Evolutionary conservation across 2,113 vertebrate species (phyloP), one percentile per base, ranked within the genome.

Genomic region (Spilogale gracilis): DNA sequence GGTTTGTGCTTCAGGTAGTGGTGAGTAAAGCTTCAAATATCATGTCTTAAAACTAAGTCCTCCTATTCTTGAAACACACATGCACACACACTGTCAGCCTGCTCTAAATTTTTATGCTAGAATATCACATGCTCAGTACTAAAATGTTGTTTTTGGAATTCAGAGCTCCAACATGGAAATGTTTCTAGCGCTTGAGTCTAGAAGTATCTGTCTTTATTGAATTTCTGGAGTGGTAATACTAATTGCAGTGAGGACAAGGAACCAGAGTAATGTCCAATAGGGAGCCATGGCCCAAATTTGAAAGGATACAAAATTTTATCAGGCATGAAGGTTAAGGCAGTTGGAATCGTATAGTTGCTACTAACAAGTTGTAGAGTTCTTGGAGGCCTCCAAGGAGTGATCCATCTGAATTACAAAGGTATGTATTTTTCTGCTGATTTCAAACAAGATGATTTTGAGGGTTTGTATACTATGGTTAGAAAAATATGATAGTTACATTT

Each of bases 141-240:
- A 78, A 97, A 78, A 91, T 5, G 5, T 65, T 85, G 89, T 87
- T 96, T 96, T 89, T 89, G 92, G 50, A 85, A 8, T 89, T 88
- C 91, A 92, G 9, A 91, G 58, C 30, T 92, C 67, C 81, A 82
- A 3, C 50, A 38, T 9, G 14, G 61, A 87, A 93, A 71, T 63
- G 63, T 76, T 56, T 67, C 71, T 79, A 96, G 54, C 60, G 25
- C 3, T 58, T 92, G 30, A 17, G 78, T 73, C 58, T 73, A 60
- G 60, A 92, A 58, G 38, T 83, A 21, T 60, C 60, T 69, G 56
- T 84, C 45, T 65, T 60, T 95, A 38, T 85, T 63, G 3, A 85
- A 76, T 74, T 89, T 91, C 85, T 58, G 7, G 7, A 73, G 16
- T 71, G 17, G 9, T 80, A 30, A 85, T 93, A 86, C 91, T 69